phyloP scores from a whole-genome alignment of 1,140 invertebrate species.

The Muscidifurax raptorellus region DNA sequence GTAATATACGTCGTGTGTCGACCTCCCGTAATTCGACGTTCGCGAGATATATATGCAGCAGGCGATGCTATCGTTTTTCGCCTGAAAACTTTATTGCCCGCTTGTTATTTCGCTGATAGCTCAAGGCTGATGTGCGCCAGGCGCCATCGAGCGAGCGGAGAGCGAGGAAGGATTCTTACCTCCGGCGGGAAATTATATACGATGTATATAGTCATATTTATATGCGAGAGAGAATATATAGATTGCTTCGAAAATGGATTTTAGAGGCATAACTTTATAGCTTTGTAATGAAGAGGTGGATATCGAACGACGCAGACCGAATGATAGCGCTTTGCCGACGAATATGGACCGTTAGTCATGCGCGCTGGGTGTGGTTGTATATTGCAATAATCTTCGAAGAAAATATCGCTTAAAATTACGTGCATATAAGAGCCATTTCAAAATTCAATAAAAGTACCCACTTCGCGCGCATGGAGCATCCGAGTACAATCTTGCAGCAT shows the following conservation, averaged over 20 bases:
- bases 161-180: too few relatives aligned
- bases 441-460: too few relatives aligned
- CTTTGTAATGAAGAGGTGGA: background rate
- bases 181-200: background rate
- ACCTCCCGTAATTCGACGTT: slow-evolving; percentile 32
- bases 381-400: too few relatives aligned
- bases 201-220: slow-evolving; percentile 7
- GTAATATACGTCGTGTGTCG: background rate
- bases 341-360: background rate
- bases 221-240: background rate
- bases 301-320: background rate
- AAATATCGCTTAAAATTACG: too few relatives aligned
- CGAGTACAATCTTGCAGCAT: too few relatives aligned
- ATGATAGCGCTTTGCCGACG: background rate
- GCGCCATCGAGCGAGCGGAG: background rate
- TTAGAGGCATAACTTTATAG: background rate
- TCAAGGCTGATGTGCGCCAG: background rate
- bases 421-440: too few relatives aligned
- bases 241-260: too few relatives aligned
- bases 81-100: slow-evolving; percentile 38
- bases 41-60: background rate
- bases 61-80: slow-evolving; percentile 29
- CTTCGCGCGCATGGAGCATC: too few relatives aligned
- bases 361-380: background rate
- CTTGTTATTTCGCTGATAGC: slow-evolving; percentile 18